Evolutionary conservation across 2,797 vertebrate species (phyloP).

Genomic region (Trachurus trachurus): DNA sequence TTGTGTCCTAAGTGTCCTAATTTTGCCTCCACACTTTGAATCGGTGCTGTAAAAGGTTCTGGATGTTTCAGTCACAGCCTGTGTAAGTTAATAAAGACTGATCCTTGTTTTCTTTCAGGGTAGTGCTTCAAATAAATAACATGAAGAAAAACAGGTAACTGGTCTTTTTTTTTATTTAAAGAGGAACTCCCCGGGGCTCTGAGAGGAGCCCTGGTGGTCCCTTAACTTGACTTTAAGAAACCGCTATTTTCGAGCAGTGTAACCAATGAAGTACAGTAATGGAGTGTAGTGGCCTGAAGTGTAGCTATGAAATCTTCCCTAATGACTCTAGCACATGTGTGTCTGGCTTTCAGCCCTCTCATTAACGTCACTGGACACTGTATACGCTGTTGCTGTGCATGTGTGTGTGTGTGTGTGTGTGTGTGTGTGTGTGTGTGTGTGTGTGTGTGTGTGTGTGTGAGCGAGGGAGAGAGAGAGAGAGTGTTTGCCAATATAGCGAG

Average conservation of each 20-base stretch:
- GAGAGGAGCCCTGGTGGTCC: conserved; percentile 65
- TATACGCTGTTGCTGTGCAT: conserved; percentile 57
- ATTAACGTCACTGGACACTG: conserved; percentile 84
- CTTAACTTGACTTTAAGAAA: conserved; percentile 72
- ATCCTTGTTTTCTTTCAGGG: background rate
- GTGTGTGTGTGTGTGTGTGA: conserved; percentile 30
- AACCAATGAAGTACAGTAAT: conserved; percentile 76
- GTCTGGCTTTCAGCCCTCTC: conserved; percentile 80
- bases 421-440: conserved; percentile 29
- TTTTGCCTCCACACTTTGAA: background rate
- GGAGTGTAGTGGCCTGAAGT: conserved; percentile 75
- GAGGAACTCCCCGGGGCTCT: conserved; percentile 37
- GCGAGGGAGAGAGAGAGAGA: conserved; percentile 3
- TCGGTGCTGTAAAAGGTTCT: background rate
- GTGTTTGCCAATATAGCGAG: conserved; percentile 65
- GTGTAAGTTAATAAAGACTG: background rate
- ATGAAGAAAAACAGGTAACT: conserved; percentile 40
- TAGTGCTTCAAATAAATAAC: conserved; percentile 21
- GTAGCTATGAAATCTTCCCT: conserved; percentile 78
- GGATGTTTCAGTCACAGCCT: background rate
- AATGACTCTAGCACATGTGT: conserved; percentile 84
- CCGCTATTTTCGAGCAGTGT: conserved; percentile 59
- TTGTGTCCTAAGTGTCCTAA: too few relatives aligned
- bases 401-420: conserved; percentile 29
- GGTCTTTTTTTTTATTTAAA: conserved; percentile 27